Evolutionary conservation across 2,888 invertebrate genomes (phyloP).

Genomic region (Chrysolina oricalcia): DNA sequence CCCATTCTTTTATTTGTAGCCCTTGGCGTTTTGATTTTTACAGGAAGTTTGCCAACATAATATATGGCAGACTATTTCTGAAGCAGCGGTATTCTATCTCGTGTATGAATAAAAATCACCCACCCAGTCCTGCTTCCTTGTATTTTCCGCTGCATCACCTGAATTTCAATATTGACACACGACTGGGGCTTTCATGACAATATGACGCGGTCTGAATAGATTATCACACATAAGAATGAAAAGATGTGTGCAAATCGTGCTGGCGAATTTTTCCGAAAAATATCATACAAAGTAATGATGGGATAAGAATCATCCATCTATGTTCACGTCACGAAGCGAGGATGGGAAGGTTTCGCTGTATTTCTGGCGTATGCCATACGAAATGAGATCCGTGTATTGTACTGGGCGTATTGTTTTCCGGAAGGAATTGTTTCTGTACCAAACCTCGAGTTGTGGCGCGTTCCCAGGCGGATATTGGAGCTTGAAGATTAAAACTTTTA

Average conservation of each 20-base stretch:
- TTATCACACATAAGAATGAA: background rate
- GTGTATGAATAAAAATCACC: background rate
- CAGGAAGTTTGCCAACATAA: no score
- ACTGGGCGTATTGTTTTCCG: no score
- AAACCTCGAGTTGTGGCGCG: no score
- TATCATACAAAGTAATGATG: conserved; percentile 1
- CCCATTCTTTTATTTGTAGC: no score
- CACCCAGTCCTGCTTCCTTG: background rate
- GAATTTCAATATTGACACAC: conserved; percentile 20
- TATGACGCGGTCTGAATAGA: conserved; percentile 5
- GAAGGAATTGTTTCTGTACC: no score
- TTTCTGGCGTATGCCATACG: background rate
- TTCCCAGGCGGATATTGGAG: no score
- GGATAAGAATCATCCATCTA: conserved; percentile 8
- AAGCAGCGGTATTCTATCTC: background rate
- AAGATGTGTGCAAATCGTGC: conserved; percentile 1
- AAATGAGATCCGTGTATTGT: background rate
- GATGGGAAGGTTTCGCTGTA: background rate
- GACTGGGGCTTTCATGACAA: background rate
- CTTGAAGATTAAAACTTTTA: no score
- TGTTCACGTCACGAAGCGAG: background rate
- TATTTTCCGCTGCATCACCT: background rate
- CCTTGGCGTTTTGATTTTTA: no score
- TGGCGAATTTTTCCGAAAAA: background rate
- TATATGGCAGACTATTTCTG: background rate